These are phyloP conservation scores for Plectrocnemia conspersa DNA, from an alignment of 1,140 invertebrate genomes.

Conservation along the genomic window DNA sequence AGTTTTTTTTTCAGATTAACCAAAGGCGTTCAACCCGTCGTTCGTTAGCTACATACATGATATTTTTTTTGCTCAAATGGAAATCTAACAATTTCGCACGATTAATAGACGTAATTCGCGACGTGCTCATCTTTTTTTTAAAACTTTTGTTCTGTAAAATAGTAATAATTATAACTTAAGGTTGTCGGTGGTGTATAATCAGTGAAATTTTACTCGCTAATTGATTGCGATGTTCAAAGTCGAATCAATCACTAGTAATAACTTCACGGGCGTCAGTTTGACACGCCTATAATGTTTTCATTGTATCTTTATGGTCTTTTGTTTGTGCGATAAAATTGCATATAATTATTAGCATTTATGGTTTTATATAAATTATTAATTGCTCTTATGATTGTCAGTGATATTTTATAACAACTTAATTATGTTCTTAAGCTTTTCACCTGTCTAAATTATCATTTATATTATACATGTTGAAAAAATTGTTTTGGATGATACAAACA, in stretches of 20 bases:
- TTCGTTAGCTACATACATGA: background rate
- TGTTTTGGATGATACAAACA: no score
- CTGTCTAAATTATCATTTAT: no score
- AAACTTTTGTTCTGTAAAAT: background rate
- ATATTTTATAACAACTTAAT: no score
- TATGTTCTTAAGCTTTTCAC: no score
- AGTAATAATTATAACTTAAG: background rate
- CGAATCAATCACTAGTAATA: background rate
- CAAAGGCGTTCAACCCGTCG: background rate
- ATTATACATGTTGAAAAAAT: no score
- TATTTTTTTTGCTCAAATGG: conserved; percentile 4
- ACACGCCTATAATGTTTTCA: no score
- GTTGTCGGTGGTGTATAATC: background rate
- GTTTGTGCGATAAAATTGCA: no score
- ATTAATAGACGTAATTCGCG: background rate
- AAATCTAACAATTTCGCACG: background rate
- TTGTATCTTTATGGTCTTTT: no score
- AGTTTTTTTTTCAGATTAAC: no score
- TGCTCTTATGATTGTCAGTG: no score
- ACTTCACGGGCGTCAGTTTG: background rate
- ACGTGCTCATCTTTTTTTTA: background rate
- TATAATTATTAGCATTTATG: no score
- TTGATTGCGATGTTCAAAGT: background rate
- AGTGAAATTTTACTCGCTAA: background rate
- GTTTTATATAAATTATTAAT: no score